These are phyloP conservation scores for Notiomystis cincta DNA, from an alignment of 2,113 vertebrate species.

Conservation along the genomic window DNA sequence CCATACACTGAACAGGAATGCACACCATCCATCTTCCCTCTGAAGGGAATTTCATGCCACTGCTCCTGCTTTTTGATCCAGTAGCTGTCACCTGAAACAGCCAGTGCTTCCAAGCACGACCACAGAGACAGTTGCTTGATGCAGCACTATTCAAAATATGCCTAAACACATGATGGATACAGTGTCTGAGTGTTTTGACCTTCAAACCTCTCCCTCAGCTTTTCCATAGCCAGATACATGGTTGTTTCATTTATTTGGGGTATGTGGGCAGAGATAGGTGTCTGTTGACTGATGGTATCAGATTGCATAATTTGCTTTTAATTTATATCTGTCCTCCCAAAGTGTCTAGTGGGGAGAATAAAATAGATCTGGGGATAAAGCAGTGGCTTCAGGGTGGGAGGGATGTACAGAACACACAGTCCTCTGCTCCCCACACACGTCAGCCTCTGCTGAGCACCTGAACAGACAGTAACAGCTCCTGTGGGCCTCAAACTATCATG, in stretches of 20 bases:
- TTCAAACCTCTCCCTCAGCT: not conserved
- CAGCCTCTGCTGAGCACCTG: not conserved
- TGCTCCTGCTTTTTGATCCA: not conserved
- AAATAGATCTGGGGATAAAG: conserved; percentile 16
- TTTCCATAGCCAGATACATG: not conserved
- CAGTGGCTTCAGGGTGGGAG: not conserved
- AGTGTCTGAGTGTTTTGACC: not conserved
- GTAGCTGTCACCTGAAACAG: conserved; percentile 3
- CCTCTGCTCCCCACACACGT: not conserved
- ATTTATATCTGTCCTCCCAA: conserved; percentile 29
- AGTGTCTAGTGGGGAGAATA: not conserved
- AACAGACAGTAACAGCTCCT: not conserved
- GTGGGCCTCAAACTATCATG: not conserved
- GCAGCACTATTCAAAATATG: not conserved
- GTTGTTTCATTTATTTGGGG: not conserved
- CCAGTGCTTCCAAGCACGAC: not conserved
- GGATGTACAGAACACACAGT: not conserved
- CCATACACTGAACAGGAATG: not conserved
- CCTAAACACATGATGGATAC: conserved; percentile 4
- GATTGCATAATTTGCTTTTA: conserved; percentile 46
- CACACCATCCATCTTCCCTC: not conserved
- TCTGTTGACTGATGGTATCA: conserved; percentile 38
- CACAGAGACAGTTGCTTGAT: not conserved
- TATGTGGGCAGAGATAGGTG: conserved; percentile 5
- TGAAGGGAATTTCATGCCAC: not conserved